These are phyloP conservation scores for Gonioctena quinquepunctata DNA, from an alignment of 1,140 invertebrate genomes.

Conservation along the genomic window DNA sequence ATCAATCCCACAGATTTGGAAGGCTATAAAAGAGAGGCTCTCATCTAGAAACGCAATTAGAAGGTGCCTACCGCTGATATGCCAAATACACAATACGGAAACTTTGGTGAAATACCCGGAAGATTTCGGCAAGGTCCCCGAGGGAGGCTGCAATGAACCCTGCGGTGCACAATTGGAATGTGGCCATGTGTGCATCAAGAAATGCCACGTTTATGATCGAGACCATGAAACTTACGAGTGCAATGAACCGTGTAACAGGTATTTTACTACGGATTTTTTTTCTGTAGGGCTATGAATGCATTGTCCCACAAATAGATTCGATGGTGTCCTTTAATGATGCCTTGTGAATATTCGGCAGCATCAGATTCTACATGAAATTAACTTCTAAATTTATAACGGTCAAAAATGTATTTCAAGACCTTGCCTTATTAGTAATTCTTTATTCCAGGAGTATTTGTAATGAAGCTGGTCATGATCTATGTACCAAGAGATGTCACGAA, in stretches of 20 bases:
- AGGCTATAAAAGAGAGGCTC: constrained; percentile 58
- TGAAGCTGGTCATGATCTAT: background rate
- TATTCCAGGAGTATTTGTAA: background rate
- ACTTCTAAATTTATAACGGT: too few relatives aligned
- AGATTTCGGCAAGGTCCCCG: constrained; percentile 58
- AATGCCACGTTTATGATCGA: constrained; percentile 60
- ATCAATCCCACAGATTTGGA: constrained; percentile 64
- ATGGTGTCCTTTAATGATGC: too few relatives aligned
- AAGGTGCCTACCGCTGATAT: constrained; percentile 54
- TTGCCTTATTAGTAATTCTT: background rate
- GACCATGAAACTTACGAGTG: constrained; percentile 58
- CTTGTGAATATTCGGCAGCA: too few relatives aligned
- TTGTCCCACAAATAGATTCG: too few relatives aligned
- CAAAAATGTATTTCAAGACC: too few relatives aligned
- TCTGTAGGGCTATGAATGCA: too few relatives aligned
- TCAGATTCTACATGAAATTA: too few relatives aligned
- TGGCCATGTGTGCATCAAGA: constrained; percentile 60
- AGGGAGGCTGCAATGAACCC: constrained; percentile 58
- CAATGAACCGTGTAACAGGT: constrained; percentile 51
- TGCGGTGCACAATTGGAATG: constrained; percentile 57
- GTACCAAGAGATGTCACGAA: background rate
- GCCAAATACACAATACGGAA: constrained; percentile 57
- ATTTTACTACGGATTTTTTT: too few relatives aligned
- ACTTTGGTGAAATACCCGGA: constrained; percentile 41
- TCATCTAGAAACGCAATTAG: constrained; percentile 56